Base-by-base conservation (phyloP, 2,888 invertebrate genomes). In the Branchipolynoe longqiensis region DNA sequence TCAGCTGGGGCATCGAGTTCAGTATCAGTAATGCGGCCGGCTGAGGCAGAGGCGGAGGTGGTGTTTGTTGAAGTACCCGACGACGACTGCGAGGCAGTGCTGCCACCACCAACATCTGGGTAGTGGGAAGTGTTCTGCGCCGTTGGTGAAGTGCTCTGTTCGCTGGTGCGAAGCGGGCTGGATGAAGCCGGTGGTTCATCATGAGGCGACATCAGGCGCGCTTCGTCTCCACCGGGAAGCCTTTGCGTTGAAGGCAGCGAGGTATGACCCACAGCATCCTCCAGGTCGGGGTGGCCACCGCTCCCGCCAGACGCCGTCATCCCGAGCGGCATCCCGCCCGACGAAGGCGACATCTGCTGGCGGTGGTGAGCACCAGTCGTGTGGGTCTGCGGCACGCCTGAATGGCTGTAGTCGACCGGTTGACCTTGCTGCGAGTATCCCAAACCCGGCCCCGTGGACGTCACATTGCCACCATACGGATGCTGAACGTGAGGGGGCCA, bases 101-200 rank as follows among this genome's bases (percentile, higher is more conserved):
- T 54, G 28, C 25, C 36, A 8, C 59, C 59, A 22, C 54, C 54
- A n/a, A n/a, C n/a, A 36, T 28, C 18, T 31, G 8, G 33, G 25
- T 48, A 31, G 48, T 81, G 1, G 3, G 40, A 22, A 18, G 33
- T 36, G 28, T 38, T 18, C 18, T 74, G 41, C 2, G 38, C 38
- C 84, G 82, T 14, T 87, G 88, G 25, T 86, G 89, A 40, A 88
- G 89, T 74, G 89, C 69, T 33, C 36, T 38, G 69, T 2, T 12
- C 62, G 18, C 18, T 73, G 38, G 69, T 6, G 8, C 2, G 2
- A 3, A 1, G 73, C 38, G 38, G 73, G 73, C 38, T 38, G 18
- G 73, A 8, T 8, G 28, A 6, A 48, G 25, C 25, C 0, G 78
- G 78, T n/a, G 56, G 54, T 38, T 62, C 40, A 14, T n/a, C 22